Conservation (phyloP, 2,888 invertebrate genomes). For the Cheilosia vulpina region DNA sequence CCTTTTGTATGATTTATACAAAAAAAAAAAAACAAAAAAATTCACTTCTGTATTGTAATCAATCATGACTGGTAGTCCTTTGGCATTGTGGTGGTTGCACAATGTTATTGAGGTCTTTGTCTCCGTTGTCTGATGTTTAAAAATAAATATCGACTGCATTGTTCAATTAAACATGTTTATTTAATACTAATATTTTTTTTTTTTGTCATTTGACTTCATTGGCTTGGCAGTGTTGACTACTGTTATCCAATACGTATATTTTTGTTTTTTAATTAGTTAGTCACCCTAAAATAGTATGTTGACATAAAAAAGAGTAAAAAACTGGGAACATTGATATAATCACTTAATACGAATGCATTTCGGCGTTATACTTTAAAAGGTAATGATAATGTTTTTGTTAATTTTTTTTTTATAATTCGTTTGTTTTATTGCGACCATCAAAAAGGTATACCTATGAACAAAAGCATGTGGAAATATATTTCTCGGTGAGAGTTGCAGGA, state of each 20-base stretch:
- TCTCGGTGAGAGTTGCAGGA: too few species aligned
- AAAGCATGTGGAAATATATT: too few species aligned
- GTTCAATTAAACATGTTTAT: constrained; percentile 50
- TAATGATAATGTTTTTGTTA: constrained; percentile 15
- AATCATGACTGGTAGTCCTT: constrained; percentile 1
- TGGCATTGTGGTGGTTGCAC: not conserved
- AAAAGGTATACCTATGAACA: too few species aligned
- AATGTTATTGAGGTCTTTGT: not conserved
- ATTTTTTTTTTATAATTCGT: not conserved
- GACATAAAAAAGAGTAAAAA: constrained; percentile 45
- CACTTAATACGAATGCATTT: constrained; percentile 31
- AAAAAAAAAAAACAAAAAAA: not conserved
- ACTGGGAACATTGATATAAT: constrained; percentile 23
- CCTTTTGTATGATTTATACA: not conserved
- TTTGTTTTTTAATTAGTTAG: constrained; percentile 27
- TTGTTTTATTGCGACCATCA: not conserved
- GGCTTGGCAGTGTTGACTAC: constrained; percentile 65
- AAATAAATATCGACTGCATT: constrained; percentile 22
- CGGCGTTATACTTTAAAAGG: constrained; percentile 18
- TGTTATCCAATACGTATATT: constrained; percentile 42
- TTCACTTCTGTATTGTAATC: not conserved
- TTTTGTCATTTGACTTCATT: constrained; percentile 42
- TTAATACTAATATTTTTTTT: constrained; percentile 31
- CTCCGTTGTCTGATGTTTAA: not conserved
- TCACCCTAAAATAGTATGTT: constrained; percentile 39